Evolutionary conservation across 2,888 invertebrate genomes (phyloP).

Genomic region (Serrognathus titanus): DNA sequence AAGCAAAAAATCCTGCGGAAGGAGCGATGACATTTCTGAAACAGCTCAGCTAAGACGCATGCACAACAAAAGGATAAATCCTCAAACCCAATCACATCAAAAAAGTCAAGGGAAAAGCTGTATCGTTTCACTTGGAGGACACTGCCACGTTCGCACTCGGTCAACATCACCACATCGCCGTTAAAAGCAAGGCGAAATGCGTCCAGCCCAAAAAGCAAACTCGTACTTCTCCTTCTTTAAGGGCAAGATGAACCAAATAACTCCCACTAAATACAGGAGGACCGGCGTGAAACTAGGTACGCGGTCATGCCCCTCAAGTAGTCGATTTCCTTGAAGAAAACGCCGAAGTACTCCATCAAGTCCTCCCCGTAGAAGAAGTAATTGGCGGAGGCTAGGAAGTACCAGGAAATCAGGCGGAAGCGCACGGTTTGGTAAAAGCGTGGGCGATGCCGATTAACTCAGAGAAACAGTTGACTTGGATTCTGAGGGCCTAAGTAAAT

Average conservation of each 20-base stretch:
- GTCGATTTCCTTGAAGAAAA: slow-evolving; percentile 62
- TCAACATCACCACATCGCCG: slow-evolving; percentile 77
- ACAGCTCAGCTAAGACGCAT: slow-evolving; percentile 87
- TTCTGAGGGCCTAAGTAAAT: slow-evolving; percentile 86
- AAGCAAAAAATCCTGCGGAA: slow-evolving; percentile 99
- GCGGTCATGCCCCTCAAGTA: slow-evolving; percentile 76
- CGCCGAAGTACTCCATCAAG: slow-evolving; percentile 91
- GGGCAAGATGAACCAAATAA: slow-evolving; percentile 95
- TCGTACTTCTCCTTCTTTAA: slow-evolving; percentile 96
- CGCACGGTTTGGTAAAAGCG: slow-evolving; percentile 94
- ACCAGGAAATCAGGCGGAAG: slow-evolving; percentile 97
- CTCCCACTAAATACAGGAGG: slow-evolving; percentile 89
- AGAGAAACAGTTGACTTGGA: slow-evolving; percentile 98
- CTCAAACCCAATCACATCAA: not conserved
- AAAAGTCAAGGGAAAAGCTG: slow-evolving; percentile 60
- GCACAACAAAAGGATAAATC: slow-evolving; percentile 90
- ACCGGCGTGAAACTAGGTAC: slow-evolving; percentile 95
- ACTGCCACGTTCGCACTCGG: slow-evolving; percentile 84
- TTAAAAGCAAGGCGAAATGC: slow-evolving; percentile 92
- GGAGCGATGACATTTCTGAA: slow-evolving; percentile 99
- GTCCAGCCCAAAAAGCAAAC: slow-evolving; percentile 99
- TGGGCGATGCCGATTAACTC: slow-evolving; percentile 99
- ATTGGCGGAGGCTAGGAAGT: slow-evolving; percentile 94
- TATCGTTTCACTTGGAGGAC: slow-evolving; percentile 76
- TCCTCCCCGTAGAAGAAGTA: slow-evolving; percentile 99